Evolutionary conservation across 92 coral and sea anemone genomes (phyloP), one percentile per base, ranked within the genome.

Genomic region (Meandrina meandrites): DNA sequence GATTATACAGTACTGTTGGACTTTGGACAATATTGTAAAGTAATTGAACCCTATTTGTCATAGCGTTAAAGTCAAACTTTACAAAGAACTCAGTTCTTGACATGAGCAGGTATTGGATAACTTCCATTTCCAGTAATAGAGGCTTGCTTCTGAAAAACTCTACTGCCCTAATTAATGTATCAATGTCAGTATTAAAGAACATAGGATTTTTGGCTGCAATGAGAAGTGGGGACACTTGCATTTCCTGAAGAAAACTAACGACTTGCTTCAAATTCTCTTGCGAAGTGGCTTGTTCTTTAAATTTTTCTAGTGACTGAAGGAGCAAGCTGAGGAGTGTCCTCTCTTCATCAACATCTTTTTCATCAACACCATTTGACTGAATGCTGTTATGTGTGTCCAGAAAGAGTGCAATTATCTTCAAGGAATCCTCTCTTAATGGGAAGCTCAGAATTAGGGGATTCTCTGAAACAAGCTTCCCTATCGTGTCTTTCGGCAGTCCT

Each of bases 121-220:
- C 90, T 64, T 91, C 96, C 60, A 92, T 97, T 84, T 97, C 99
- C 87, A 96, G 90, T 22, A 95, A 84, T 58, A 97, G 77, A 22
- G 99, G 99, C 57, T 93, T 92, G 45, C 94, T 89, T 47, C 93
- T 89, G 68, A 97, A 94, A 79, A 97, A 97, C 32, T 89, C 90
- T 70, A 95, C 83, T 37, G 98, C 93, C 60, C 86, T 91, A 12
- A 83, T 37, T 14, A 97, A 83, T 16, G 85, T 89, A 8, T 81
- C 81, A 42, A 89, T 74, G 58, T 90, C 88, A 83, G 98, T 84
- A 75, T 84, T 79, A 47, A 97, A 92, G 81, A 97, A 91, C 57
- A 88, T 82, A 18, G 99, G 99, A 86, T 92, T 90, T 58, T 86
- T 97, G 79, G 91, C 91, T 75, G 91, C 92, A 67, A 97, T 90